Evolutionary conservation across 2,797 vertebrate species (phyloP).

Genomic region (Carcharodon carcharias): DNA sequence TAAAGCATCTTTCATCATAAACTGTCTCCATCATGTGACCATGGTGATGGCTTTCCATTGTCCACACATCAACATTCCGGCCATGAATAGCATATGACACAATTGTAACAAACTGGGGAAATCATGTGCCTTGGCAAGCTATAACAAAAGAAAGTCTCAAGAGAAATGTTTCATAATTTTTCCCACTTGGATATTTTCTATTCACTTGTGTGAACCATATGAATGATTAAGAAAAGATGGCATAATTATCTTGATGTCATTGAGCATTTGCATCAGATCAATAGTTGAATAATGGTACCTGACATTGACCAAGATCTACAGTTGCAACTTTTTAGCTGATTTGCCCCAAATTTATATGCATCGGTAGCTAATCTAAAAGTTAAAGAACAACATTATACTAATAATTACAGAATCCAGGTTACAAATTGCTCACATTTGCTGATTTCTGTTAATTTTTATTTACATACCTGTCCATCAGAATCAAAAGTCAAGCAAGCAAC

Average conservation of each 20-base stretch:
- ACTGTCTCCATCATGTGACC: too few species aligned
- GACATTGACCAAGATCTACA: neutral
- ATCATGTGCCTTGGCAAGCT: neutral
- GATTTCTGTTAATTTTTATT: neutral
- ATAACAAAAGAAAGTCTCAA: neutral
- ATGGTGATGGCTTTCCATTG: too few species aligned
- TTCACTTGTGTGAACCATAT: neutral
- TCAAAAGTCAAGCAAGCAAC: slow-evolving; percentile 87
- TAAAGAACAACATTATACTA: neutral
- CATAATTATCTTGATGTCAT: neutral
- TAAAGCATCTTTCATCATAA: too few species aligned
- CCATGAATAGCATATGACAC: too few species aligned
- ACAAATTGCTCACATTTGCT: neutral
- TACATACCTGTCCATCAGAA: slow-evolving; percentile 82
- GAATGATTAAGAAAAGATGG: neutral
- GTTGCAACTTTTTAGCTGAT: neutral
- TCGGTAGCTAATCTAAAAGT: neutral
- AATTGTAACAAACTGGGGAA: neutral
- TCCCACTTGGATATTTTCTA: neutral
- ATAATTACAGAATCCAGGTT: neutral
- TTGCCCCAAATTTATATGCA: neutral
- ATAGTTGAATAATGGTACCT: neutral
- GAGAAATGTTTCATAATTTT: neutral
- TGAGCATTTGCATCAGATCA: neutral
- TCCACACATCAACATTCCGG: too few species aligned